Evolutionary conservation across 2,888 invertebrate species (phyloP), one percentile per base, ranked within the genome.

Genomic region (Chirona hameri): DNA sequence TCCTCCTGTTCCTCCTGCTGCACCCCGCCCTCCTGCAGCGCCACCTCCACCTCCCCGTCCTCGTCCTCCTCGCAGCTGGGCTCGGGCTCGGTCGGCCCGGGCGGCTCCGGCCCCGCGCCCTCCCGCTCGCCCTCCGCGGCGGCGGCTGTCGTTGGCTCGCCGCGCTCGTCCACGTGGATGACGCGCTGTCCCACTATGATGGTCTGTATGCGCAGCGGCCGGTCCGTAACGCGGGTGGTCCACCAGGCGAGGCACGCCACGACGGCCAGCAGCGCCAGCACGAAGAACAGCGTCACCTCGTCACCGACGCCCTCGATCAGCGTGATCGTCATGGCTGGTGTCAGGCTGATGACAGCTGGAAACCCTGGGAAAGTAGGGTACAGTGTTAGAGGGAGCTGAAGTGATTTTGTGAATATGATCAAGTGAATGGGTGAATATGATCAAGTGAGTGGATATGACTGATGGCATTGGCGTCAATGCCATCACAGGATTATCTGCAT

Each of bases 251-350:
- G 88, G 84, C 91, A 90, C 1, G 88, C 87, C 29, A 92, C 86
- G 29, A 88, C 87, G 5, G 91, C 85, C 57, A 91, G 87, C 48
- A 93, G 87, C 83, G 93, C 88, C 46, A 91, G 89, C 82, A 92
- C 90, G 86, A 92, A 93, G 86, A 92, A 93, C 87, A 94, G 91
- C 81, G 93, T 91, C 84, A 95, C 94, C 90, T 95, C 95, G 89
- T 95, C 94, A 46, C 95, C 95, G 83, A 95, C 90, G 81, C 95
- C 95, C 87, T 94, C 94, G 86, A 95, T 93, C 86, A 94, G 89
- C 86, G 93, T 89, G 93, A 94, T 94, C 10, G 76, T 24, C 39
- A 27, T 46, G 15, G 31, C 60, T 60, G 60, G 21, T 60, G 55
- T 3, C 10, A 7, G 39, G 39, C 39, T 39, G 52, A 52, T 52